These are phyloP conservation scores for Anguilla marmorata DNA, from an alignment of 2,797 vertebrate genomes.

Conservation along the genomic window DNA sequence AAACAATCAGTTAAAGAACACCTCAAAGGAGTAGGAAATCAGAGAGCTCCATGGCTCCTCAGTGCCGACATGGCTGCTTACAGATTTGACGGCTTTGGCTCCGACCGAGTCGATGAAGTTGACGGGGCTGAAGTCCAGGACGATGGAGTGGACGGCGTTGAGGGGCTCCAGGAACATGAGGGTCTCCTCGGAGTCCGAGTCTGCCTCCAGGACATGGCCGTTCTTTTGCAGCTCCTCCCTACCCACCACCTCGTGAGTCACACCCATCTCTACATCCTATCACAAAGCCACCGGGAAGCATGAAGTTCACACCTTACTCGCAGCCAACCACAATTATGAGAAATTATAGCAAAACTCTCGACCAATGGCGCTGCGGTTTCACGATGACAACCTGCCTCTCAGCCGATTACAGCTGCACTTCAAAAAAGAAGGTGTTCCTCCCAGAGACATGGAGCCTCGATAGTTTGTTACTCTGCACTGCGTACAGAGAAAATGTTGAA, in stretches of 20 bases:
- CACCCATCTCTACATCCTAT: slow-evolving; percentile 67
- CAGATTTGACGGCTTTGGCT: slow-evolving; percentile 86
- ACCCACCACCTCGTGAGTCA: slow-evolving; percentile 74
- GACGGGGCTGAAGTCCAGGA: slow-evolving; percentile 86
- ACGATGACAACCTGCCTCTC: not conserved
- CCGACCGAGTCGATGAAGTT: slow-evolving; percentile 94
- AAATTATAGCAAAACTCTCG: not conserved
- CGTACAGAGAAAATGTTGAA: too few relatives aligned
- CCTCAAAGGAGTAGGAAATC: not conserved
- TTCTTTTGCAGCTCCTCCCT: slow-evolving; percentile 63
- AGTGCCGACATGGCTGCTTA: slow-evolving; percentile 59
- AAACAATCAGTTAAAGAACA: not conserved
- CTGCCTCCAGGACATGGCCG: slow-evolving; percentile 63
- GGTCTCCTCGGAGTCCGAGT: slow-evolving; percentile 64
- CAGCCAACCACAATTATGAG: not conserved
- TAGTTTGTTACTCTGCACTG: not conserved
- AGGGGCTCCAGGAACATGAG: slow-evolving; percentile 69
- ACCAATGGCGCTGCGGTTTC: not conserved
- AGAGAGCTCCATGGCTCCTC: not conserved
- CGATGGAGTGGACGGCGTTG: slow-evolving; percentile 71
- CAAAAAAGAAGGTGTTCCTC: not conserved
- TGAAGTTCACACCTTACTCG: not conserved
- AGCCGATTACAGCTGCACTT: not conserved
- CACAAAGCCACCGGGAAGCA: slow-evolving; percentile 33
- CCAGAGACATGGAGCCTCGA: slow-evolving; percentile 45